Base-by-base conservation (phyloP, 2,888 invertebrate genomes). In the Notodromas monacha region DNA sequence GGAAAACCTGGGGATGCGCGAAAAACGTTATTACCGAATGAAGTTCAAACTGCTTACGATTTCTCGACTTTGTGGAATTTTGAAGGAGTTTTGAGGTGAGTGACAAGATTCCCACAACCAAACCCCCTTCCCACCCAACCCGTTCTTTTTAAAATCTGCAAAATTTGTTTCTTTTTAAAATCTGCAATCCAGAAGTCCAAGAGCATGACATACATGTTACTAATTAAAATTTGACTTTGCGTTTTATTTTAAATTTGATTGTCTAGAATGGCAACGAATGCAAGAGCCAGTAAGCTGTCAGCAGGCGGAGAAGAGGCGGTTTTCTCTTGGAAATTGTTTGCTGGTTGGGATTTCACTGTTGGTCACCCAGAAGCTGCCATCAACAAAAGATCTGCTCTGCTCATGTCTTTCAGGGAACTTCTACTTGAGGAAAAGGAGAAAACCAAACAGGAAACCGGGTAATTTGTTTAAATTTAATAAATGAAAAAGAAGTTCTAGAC, bases 311-410 rank as follows among this genome's bases (percentile, higher is more conserved):
- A 92, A 46, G 86, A 92, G 50, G 89, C 76, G 46, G 68, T 73
- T 32, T 92, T 92, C 49, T 73, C 77, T 0, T 89, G 89, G 89
- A 86, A 84, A 50, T 55, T 84, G 5, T 84, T 86, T 48, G 77
- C 79, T 3, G 79, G 79, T 5, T 92, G 92, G 92, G 92, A 92
- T 52, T 92, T 72, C 47, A 86, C 84, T 73, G 86, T 92, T 41
- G 89, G 86, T 28, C 79, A 79, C 46, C 60, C 76, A 2, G 92
- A 92, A 54, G 86, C 92, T 0, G 79, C 86, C 2, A 73, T 76
- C 44, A 89, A 86, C 51, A 52, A 46, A 34, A 66, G 70, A 15
- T 74, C 79, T 3, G 77, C 79, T 26, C 68, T 79, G 31, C 68
- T 76, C 34, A 60, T 79, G 41, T 68, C 77, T 14, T 76, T 81